Base-by-base conservation (phyloP, 23 tunicate genomes). In the Aplidium turbinatum region DNA sequence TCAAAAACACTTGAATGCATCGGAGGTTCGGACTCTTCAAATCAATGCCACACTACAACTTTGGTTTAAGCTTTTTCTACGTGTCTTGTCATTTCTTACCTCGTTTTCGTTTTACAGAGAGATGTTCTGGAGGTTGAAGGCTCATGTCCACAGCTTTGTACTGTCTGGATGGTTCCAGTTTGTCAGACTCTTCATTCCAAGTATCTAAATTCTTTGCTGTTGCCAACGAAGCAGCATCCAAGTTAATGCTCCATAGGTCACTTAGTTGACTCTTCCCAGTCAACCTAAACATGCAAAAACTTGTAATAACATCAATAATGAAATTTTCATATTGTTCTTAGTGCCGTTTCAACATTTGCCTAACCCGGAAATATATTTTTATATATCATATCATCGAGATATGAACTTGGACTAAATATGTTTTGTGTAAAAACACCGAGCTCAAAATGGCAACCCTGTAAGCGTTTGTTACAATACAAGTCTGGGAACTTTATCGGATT, bases 131-230 rank as follows among this genome's bases (percentile, higher is more conserved):
- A 45, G 78, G 57, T 34, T 68, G 16, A 18, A 68, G 73, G 39
- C 78, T 77, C 54, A 85, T 40, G 36, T 85, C 78, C 2, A 85
- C 74, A 25, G 58, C 64, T 70, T 85, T 73, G 33, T 85, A 85
- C 21, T 82, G 77, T 0, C 68, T 63, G 21, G 91, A 77, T 1
- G 91, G 91, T 28, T 82, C 84, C 13, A 73, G 81, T 19, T 68
- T 35, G 26, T 69, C 68, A 11, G 34, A 45, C 21, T 83, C 39
- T 39, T 55, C 57, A 5, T 69, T 70, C 85, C 77, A 80, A 19
- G 20, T 21, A 39, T 69, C 75, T 13, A 69, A 36, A 25, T 57
- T 67, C 13, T 33, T 35, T 13, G 81, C 72, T 22, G 75, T 78
- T 40, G 82, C 91, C 53, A 85, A 31, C 23, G 81, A 85, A 29